These are phyloP conservation scores for Andrena bucephala DNA, from an alignment of 2,888 invertebrate genomes.

Conservation along the genomic window DNA sequence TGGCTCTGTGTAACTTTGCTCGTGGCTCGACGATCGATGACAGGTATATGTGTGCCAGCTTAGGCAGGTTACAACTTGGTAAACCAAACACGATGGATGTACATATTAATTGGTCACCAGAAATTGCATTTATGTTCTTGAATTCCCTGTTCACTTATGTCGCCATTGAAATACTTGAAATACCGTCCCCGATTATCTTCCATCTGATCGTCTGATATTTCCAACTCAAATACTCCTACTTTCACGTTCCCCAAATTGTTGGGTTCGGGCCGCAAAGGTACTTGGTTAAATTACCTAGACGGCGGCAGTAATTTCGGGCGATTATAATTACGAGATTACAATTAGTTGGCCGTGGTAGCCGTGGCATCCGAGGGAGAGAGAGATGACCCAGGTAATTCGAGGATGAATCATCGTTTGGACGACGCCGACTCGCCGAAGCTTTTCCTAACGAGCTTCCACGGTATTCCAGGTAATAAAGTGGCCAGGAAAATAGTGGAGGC, in stretches of 20 bases:
- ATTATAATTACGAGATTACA: slow-evolving; percentile 69
- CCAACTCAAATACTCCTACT: too few species aligned
- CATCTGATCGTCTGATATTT: neutral
- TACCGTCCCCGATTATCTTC: neutral
- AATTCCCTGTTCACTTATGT: neutral
- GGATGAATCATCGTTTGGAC: slow-evolving; percentile 59
- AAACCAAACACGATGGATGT: slow-evolving; percentile 21
- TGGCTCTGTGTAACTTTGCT: slow-evolving; percentile 24
- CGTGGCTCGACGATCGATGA: slow-evolving; percentile 43
- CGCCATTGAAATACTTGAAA: slow-evolving; percentile 12
- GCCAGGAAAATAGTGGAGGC: slow-evolving; percentile 46
- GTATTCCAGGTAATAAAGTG: slow-evolving; percentile 60
- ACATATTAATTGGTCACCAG: slow-evolving; percentile 33
- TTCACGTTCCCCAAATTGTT: neutral
- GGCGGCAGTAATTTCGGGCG: slow-evolving; percentile 55
- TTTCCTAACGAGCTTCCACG: slow-evolving; percentile 57
- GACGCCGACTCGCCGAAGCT: slow-evolving; percentile 53
- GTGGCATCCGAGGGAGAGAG: slow-evolving; percentile 30
- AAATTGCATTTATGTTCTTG: neutral
- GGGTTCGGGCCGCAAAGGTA: slow-evolving; percentile 12
- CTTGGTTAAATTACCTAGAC: slow-evolving; percentile 55
- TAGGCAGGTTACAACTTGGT: slow-evolving; percentile 39
- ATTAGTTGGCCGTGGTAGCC: slow-evolving; percentile 51
- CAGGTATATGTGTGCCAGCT: slow-evolving; percentile 29
- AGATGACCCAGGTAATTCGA: slow-evolving; percentile 46